phyloP scores from a whole-genome alignment of 2,888 invertebrate species.

The Archaeoteleia sp. region DNA sequence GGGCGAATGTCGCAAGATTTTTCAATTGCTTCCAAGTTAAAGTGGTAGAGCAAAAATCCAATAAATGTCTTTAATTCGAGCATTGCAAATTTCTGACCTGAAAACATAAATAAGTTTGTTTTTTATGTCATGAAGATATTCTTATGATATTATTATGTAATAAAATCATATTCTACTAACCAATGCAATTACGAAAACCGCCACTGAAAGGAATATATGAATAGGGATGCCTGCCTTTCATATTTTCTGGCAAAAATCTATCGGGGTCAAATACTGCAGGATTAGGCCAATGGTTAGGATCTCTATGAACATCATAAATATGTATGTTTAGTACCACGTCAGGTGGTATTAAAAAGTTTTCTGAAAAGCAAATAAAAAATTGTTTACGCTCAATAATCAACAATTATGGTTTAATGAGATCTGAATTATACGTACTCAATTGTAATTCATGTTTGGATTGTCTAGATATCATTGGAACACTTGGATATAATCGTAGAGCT shows the following conservation, averaged over 20 bases:
- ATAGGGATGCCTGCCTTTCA: constrained; percentile 77
- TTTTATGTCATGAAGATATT: neutral
- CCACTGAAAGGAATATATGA: constrained; percentile 83
- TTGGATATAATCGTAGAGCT: constrained; percentile 80
- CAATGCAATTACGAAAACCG: constrained; percentile 82
- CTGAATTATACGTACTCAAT: constrained; percentile 52
- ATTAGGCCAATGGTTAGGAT: constrained; percentile 79
- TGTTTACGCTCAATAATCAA: neutral
- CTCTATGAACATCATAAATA: constrained; percentile 80
- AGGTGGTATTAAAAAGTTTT: constrained; percentile 76
- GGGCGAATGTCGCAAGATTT: constrained; percentile 17
- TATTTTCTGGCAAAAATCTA: constrained; percentile 79
- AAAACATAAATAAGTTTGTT: neutral
- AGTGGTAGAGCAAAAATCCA: constrained; percentile 46
- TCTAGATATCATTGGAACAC: constrained; percentile 81
- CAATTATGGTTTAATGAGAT: neutral
- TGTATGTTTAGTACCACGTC: constrained; percentile 77
- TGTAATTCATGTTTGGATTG: constrained; percentile 77
- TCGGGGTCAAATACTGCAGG: constrained; percentile 82
- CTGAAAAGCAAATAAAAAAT: constrained; percentile 62
- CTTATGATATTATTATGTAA: neutral
- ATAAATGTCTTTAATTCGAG: constrained; percentile 44
- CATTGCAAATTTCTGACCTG: constrained; percentile 41
- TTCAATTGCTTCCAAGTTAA: constrained; percentile 49
- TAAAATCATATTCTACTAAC: constrained; percentile 71